phyloP scores from a whole-genome alignment of 1,140 invertebrate genomes.

The Microplitis demolitor region DNA sequence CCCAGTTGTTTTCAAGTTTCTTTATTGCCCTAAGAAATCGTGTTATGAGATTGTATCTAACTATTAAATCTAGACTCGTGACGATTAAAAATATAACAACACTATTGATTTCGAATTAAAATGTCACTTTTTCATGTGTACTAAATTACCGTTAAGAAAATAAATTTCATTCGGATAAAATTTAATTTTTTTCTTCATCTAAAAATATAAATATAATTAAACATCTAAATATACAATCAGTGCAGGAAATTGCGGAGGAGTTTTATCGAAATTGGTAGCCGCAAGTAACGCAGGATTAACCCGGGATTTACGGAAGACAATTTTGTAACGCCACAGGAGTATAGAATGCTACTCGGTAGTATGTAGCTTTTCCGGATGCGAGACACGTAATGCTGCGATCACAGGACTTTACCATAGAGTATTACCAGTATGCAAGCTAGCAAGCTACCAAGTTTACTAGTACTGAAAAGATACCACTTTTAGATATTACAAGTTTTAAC shows the following conservation, averaged over 20 bases:
- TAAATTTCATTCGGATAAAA: background rate
- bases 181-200: background rate
- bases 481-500: background rate
- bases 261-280: constrained; percentile 23
- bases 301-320: constrained; percentile 24
- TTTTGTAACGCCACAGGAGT: constrained; percentile 20
- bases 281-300: constrained; percentile 16
- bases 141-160: background rate
- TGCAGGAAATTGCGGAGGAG: background rate
- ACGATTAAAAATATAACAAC: no score
- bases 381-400: constrained; percentile 50
- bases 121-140: no score
- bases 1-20: background rate
- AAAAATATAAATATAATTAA: background rate
- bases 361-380: constrained; percentile 44
- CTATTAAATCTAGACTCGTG: no score
- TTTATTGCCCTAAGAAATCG: background rate
- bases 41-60: background rate
- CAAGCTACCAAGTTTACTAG: constrained; percentile 18
- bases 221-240: constrained; percentile 13
- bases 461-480: background rate
- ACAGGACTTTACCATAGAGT: constrained; percentile 42
- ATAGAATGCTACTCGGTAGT: no score
- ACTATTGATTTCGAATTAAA: no score
- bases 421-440: constrained; percentile 38